Percentiles rank a stretch among this genome's conserved stretches.
Evolutionary conservation across 2,113 vertebrate species (phyloP).

Genomic region (Melanotaenia duboulayi): DNA sequence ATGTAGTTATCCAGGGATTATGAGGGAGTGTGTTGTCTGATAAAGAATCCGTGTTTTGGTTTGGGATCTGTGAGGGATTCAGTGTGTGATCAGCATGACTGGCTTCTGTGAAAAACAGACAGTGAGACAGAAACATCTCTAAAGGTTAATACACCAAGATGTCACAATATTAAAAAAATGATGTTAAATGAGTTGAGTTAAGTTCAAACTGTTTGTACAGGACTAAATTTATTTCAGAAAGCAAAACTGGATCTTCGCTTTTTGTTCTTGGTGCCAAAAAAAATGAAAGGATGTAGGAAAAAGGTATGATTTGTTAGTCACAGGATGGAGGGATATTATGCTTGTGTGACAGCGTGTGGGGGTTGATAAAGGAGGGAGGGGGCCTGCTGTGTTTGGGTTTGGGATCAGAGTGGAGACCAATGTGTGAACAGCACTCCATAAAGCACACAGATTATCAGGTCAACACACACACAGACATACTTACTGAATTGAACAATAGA

Average conservation of each 20-base stretch:
- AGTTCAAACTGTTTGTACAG: not conserved
- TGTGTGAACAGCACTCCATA: slow-evolving; percentile 82
- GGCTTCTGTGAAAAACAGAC: slow-evolving; percentile 39
- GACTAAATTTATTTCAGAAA: not conserved
- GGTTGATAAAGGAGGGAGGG: slow-evolving; percentile 48
- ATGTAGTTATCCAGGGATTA: slow-evolving; percentile 69
- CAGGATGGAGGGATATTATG: slow-evolving; percentile 40
- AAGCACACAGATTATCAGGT: slow-evolving; percentile 82
- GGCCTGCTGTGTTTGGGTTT: slow-evolving; percentile 73
- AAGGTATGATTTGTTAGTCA: slow-evolving; percentile 45
- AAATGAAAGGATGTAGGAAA: not conserved
- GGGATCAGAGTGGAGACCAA: slow-evolving; percentile 73
- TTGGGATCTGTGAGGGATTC: slow-evolving; percentile 68
- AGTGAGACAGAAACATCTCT: not conserved
- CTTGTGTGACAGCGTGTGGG: slow-evolving; percentile 46
- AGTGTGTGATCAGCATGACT: slow-evolving; percentile 65
- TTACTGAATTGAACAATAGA: slow-evolving; percentile 69
- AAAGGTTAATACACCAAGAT: slow-evolving; percentile 1
- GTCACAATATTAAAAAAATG: not conserved
- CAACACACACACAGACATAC: slow-evolving; percentile 72
- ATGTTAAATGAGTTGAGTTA: not conserved
- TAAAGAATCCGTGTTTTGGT: slow-evolving; percentile 79
- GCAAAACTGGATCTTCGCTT: not conserved
- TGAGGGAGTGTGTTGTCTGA: slow-evolving; percentile 69
- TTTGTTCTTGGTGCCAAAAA: not conserved